These are phyloP conservation scores for Therioaphis trifolii DNA, from an alignment of 2,888 invertebrate species.

Conservation along the genomic window DNA sequence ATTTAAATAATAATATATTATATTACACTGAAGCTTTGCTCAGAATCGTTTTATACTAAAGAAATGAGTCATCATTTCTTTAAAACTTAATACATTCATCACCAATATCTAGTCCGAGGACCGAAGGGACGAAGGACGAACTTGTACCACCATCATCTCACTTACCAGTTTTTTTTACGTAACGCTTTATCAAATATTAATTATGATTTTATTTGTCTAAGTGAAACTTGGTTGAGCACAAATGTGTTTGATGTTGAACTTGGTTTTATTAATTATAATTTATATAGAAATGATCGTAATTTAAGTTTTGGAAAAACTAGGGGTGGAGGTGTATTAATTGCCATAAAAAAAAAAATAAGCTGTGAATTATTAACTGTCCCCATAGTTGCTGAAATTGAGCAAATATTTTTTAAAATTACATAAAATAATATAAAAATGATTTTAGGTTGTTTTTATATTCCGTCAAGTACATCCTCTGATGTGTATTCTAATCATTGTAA, in stretches of 20 bases:
- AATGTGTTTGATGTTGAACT: background rate
- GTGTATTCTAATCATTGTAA: no score
- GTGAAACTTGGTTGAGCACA: background rate
- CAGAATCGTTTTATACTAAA: no score
- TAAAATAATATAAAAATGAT: constrained; percentile 1
- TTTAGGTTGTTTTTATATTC: constrained; percentile 7
- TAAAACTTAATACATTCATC: no score
- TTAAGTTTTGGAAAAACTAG: background rate
- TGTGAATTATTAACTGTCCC: constrained; percentile 26
- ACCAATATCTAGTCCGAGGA: no score
- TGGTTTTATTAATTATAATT: background rate
- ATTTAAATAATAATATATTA: no score
- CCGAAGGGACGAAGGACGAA: no score
- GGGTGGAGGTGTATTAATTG: constrained; percentile 7
- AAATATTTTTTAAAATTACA: constrained; percentile 6
- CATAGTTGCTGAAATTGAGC: background rate
- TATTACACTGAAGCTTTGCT: no score
- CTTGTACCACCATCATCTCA: no score
- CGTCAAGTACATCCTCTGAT: background rate
- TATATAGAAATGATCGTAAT: background rate
- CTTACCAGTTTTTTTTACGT: no score
- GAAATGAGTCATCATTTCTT: no score
- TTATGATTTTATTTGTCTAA: background rate
- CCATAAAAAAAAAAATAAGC: background rate
- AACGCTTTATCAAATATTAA: background rate